A percentile compares a stretch with the other conserved stretches of the same genome.
Evolutionary conservation across 2,113 vertebrate species (phyloP).

Genomic region (Ceyx margarethae): DNA sequence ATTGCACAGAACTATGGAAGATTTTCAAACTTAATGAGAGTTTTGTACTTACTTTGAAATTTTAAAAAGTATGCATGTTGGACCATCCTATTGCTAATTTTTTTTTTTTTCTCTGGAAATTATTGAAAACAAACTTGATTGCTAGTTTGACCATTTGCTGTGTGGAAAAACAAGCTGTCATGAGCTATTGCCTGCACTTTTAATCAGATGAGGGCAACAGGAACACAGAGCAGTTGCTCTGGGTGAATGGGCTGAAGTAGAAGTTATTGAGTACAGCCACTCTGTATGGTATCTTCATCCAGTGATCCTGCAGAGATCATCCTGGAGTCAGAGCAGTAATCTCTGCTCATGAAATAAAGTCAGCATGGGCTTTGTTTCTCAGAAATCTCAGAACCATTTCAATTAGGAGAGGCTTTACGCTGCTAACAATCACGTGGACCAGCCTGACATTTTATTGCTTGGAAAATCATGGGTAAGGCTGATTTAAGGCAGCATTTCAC

Average conservation of each 20-base stretch:
- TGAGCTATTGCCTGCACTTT: not conserved
- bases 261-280: not conserved
- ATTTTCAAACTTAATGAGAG: not conserved
- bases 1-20: not conserved
- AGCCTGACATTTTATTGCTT: not conserved
- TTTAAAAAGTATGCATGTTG: not conserved
- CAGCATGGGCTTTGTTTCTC: not conserved
- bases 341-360: not conserved
- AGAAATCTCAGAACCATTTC: not conserved
- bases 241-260: not conserved
- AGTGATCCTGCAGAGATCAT: not conserved
- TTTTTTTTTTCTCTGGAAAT: not conserved
- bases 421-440: not conserved
- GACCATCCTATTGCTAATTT: not conserved
- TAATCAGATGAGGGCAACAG: not conserved
- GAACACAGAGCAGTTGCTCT: not conserved
- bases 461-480: not conserved
- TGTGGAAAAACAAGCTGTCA: not conserved
- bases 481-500: not conserved
- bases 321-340: not conserved
- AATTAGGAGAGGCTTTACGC: not conserved
- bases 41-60: not conserved
- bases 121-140: not conserved
- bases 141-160: not conserved
- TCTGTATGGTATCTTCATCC: not conserved